Percentiles rank a stretch among this genome's conserved stretches.
These are phyloP conservation scores for Penaeus vannamei DNA, from an alignment of 1,140 invertebrate species.

Conservation along the genomic window DNA sequence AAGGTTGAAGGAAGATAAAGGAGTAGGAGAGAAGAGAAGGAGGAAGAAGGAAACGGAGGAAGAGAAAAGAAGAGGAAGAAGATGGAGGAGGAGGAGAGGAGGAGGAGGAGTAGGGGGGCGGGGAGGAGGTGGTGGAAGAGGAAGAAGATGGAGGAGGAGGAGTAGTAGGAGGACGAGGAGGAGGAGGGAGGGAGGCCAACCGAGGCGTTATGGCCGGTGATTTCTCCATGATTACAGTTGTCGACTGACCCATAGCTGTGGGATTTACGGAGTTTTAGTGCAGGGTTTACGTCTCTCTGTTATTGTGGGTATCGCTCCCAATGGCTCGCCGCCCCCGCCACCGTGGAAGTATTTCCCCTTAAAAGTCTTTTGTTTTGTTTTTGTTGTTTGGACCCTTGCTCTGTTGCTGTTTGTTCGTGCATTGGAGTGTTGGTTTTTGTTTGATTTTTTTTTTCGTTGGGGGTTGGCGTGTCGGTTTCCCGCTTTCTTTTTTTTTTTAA, in stretches of 20 bases:
- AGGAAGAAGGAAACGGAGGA: neutral
- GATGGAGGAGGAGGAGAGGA: neutral
- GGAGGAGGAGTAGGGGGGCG: neutral
- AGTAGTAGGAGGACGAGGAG: too few species aligned
- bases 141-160: neutral
- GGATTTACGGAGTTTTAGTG: constrained; percentile 24
- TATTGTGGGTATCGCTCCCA: too few species aligned
- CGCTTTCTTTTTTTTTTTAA: too few species aligned
- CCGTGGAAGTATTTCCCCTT: too few species aligned
- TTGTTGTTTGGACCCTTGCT: neutral
- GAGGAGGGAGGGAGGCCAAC: neutral
- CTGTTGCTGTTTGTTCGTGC: neutral
- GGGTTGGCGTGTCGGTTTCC: neutral
- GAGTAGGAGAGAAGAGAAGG: neutral
- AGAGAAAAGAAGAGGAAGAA: neutral
- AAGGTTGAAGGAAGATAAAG: neutral
- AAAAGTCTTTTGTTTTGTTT: too few species aligned
- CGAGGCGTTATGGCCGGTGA: constrained; percentile 26
- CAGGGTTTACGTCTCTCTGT: too few species aligned
- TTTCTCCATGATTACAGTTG: constrained; percentile 52
- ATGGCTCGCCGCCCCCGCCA: too few species aligned
- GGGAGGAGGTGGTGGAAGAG: neutral
- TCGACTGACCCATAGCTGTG: constrained; percentile 33
- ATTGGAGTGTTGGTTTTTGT: neutral
- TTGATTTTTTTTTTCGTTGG: neutral